Conservation (phyloP, 2,113 vertebrate genomes). For the Lanius collurio region DNA sequence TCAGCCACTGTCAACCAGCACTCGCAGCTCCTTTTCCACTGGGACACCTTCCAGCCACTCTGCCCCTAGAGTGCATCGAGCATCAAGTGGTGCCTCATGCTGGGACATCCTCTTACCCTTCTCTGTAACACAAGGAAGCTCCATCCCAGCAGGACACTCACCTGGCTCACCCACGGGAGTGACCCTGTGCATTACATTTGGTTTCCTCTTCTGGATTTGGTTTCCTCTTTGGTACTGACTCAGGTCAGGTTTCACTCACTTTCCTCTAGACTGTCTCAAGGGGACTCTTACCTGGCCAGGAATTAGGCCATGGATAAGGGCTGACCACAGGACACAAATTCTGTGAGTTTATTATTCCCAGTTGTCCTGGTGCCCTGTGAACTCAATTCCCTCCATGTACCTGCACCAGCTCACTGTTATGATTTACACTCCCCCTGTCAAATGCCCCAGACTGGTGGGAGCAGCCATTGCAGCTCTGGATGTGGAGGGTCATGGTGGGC, state of each 20-base stretch:
- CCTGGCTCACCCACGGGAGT: accelerated
- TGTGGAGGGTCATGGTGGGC: accelerated
- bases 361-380: neutral
- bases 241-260: neutral
- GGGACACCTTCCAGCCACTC: neutral
- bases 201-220: neutral
- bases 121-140: neutral
- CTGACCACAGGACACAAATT: neutral
- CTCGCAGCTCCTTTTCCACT: neutral
- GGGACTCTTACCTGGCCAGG: neutral
- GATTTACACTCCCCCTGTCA: neutral
- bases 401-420: neutral
- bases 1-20: too few relatives aligned
- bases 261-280: neutral
- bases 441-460: neutral
- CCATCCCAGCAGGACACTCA: accelerated
- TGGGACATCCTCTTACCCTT: neutral
- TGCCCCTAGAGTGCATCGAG: neutral
- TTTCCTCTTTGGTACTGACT: neutral
- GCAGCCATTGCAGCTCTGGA: neutral
- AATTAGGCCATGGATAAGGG: neutral
- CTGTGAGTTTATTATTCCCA: neutral
- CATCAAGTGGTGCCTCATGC: neutral
- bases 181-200: neutral
- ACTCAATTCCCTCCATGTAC: neutral